These are phyloP conservation scores for Siphamia tubifer DNA, from an alignment of 2,113 vertebrate genomes.

Conservation along the genomic window DNA sequence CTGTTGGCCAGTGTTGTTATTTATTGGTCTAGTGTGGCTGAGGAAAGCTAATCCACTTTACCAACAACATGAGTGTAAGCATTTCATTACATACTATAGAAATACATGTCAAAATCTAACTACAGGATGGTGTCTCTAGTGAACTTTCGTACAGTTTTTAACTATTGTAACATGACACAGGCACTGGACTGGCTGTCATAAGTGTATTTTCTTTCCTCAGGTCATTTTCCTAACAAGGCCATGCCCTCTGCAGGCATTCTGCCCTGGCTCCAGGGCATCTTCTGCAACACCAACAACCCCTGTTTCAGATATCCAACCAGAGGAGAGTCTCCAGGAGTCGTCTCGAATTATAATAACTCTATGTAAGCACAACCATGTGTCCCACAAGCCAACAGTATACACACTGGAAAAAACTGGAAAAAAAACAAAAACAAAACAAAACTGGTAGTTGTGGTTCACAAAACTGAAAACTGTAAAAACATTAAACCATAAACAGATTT, in stretches of 20 bases:
- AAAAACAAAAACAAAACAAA: no score
- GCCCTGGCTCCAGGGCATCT: slow-evolving; percentile 95
- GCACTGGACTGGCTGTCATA: background rate
- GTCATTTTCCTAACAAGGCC: slow-evolving; percentile 98
- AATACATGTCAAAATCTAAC: background rate
- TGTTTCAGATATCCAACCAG: slow-evolving; percentile 88
- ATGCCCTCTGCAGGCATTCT: slow-evolving; percentile 94
- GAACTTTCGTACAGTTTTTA: no score
- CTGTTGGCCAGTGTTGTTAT: slow-evolving; percentile 89
- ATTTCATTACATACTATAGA: no score
- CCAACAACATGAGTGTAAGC: slow-evolving; percentile 94
- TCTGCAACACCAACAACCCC: slow-evolving; percentile 96
- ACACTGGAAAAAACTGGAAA: no score
- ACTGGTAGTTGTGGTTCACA: no score
- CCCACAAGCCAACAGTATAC: no score
- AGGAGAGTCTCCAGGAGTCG: slow-evolving; percentile 88
- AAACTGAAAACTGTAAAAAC: no score
- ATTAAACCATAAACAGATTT: no score
- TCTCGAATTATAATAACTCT: slow-evolving; percentile 97
- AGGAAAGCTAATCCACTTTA: slow-evolving; percentile 92
- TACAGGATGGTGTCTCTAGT: background rate
- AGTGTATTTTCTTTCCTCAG: slow-evolving; percentile 72
- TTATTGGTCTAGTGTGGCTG: slow-evolving; percentile 92
- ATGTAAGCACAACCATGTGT: slow-evolving; percentile 84
- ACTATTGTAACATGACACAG: background rate